Evolutionary conservation across 1,140 invertebrate genomes (phyloP), one percentile per base, ranked within the genome.

Genomic region (Acromyrmex heyeri): DNA sequence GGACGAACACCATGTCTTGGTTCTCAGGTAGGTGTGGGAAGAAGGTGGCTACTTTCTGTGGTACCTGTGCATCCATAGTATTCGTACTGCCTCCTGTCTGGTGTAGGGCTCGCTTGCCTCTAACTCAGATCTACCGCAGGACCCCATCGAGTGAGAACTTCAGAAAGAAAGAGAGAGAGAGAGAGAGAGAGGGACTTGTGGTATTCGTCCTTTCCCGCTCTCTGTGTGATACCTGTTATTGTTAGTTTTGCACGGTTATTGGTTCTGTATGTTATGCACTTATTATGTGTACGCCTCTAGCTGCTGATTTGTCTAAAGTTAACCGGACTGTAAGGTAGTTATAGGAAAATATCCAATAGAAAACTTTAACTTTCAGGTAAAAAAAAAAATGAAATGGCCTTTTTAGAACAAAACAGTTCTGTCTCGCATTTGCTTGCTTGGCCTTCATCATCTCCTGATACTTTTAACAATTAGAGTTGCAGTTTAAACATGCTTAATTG

Each of bases 1-100:
- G 38, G 14, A 0, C 18, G 21, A 44, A 69, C 50, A 73, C 21
- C 30, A 34, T 18, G 65, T 69, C 57, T 67, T 7, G 64, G 16
- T 59, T 76, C 27, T 69, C 76, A 69, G 85, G 86, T 86, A 86
- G 81, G 85, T 90, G 92, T 91, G 92, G 92, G 90, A 92, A 91
- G 90, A 92, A 81, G 64, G 75, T 87, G 87, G 81, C 86, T 85
- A 91, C 79, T 89, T 89, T 92, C 88, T 89, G 89, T 88, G 82
- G 86, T 88, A 92, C 92, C 88, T 91, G 91, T 88, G 61, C 67
- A 50, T 53, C 24, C 75, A 48, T 77, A 27, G 48, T 38, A 27
- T 30, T 77, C 14, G 21, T 67, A 79, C 48, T 16, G 27, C 55
- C 24, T 14, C 44, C 34, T 81, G 10, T 82, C 55, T 57, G n/a